Percentiles rank a stretch among this genome's conserved stretches.
Evolutionary conservation across 1,140 invertebrate species (phyloP).

Genomic region (Diploscapter pachys): DNA sequence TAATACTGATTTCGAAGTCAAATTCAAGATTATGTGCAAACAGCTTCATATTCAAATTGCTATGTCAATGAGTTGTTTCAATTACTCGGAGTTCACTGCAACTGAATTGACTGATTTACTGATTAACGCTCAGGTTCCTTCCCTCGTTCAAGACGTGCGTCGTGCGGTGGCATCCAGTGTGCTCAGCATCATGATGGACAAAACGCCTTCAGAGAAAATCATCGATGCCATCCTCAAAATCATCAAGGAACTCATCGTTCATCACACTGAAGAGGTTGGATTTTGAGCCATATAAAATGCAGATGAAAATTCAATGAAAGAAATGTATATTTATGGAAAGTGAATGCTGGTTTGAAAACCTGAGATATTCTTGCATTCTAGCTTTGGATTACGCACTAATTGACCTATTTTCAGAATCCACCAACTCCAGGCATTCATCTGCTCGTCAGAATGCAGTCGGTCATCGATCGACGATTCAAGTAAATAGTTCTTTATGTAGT

Average conservation of each 20-base stretch:
- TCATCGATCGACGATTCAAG: slow-evolving; percentile 6
- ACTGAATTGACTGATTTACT: slow-evolving; percentile 11
- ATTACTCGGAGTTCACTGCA: not conserved
- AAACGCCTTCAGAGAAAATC: slow-evolving; percentile 12
- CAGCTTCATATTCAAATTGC: not conserved
- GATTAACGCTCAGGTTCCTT: not conserved
- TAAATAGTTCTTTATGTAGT: not conserved
- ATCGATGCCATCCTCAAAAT: slow-evolving; percentile 5
- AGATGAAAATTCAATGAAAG: too few species aligned
- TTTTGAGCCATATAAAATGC: too few species aligned
- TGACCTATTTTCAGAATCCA: not conserved
- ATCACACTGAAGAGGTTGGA: not conserved
- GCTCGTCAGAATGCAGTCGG: not conserved
- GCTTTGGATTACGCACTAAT: not conserved
- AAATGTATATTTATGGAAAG: too few species aligned
- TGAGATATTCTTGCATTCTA: not conserved
- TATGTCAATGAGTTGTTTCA: not conserved
- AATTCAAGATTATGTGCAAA: not conserved
- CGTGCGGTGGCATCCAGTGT: not conserved
- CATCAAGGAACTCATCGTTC: not conserved
- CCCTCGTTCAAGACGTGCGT: not conserved
- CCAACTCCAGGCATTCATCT: slow-evolving; percentile 1
- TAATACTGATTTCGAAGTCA: too few species aligned
- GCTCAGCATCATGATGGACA: slow-evolving; percentile 7
- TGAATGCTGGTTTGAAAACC: not conserved